Evolutionary conservation across 1,140 invertebrate species (phyloP).

Genomic region (Panulirus ornatus): DNA sequence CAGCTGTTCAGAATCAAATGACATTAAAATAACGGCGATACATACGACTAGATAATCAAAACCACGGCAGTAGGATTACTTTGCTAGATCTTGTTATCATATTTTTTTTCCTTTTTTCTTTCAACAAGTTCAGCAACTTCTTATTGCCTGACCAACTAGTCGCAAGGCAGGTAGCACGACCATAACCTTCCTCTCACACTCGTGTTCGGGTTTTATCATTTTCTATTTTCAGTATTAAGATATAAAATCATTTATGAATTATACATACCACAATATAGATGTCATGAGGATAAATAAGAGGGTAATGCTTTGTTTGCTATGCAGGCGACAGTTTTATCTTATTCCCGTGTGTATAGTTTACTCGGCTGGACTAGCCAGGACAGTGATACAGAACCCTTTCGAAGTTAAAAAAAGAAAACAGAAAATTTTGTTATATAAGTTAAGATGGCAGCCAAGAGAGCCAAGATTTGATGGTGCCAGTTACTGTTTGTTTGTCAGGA

Average conservation of each 20-base stretch:
- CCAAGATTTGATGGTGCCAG: background rate
- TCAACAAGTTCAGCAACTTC: background rate
- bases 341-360: background rate
- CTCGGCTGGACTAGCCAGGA: background rate
- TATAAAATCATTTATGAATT: background rate
- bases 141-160: background rate
- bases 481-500: background rate
- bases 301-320: constrained; percentile 16
- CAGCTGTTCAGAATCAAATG: constrained; percentile 57
- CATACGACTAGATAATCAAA: constrained; percentile 41
- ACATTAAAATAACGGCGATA: constrained; percentile 11
- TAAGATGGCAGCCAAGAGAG: background rate
- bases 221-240: constrained; percentile 2
- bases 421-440: background rate
- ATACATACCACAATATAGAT: constrained; percentile 1
- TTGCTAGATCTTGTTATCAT: constrained; percentile 1
- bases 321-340: background rate
- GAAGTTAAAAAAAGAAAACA: too few relatives aligned
- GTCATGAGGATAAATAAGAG: background rate
- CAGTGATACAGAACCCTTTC: background rate
- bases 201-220: background rate
- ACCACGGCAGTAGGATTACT: constrained; percentile 16
- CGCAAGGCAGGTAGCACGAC: background rate
- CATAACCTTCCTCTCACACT: background rate
- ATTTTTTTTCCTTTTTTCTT: too few relatives aligned